Percentiles rank a stretch among this genome's conserved stretches.
These are phyloP conservation scores for Bombus huntii DNA, from an alignment of 1,140 invertebrate species.

Conservation along the genomic window DNA sequence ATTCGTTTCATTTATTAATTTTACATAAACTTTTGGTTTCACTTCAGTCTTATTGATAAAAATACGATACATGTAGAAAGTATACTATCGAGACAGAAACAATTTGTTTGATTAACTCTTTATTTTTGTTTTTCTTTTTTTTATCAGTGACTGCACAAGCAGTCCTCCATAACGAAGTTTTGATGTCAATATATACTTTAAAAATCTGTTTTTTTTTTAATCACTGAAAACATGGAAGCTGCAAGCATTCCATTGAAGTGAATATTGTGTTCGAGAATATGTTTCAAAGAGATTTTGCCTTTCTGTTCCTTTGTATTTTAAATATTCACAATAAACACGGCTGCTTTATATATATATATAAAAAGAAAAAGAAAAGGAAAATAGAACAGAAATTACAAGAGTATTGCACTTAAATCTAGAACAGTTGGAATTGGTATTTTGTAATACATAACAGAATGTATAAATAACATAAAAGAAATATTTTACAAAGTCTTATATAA, in stretches of 20 bases:
- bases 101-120: conserved; percentile 50
- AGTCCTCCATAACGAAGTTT: conserved; percentile 44
- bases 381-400: conserved; percentile 23
- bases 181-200: conserved; percentile 29
- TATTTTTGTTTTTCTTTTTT: conserved; percentile 42
- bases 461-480: conserved; percentile 46
- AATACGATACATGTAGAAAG: conserved; percentile 53
- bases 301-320: conserved; percentile 41
- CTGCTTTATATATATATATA: not conserved
- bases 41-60: conserved; percentile 65
- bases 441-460: conserved; percentile 35
- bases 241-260: conserved; percentile 50
- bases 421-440: conserved; percentile 33
- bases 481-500: conserved; percentile 41
- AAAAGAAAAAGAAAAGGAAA: conserved; percentile 12
- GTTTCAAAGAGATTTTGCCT: conserved; percentile 60
- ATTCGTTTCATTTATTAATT: conserved; percentile 36
- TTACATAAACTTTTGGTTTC: conserved; percentile 55
- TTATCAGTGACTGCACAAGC: conserved; percentile 41
- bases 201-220: conserved; percentile 43
- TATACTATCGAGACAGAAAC: conserved; percentile 56
- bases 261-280: conserved; percentile 40
- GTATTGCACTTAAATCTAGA: conserved; percentile 48
- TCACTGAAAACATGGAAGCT: conserved; percentile 57
- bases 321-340: conserved; percentile 17